Evolutionary conservation across 2,113 vertebrate species (phyloP).

Genomic region (Clarias gariepinus): DNA sequence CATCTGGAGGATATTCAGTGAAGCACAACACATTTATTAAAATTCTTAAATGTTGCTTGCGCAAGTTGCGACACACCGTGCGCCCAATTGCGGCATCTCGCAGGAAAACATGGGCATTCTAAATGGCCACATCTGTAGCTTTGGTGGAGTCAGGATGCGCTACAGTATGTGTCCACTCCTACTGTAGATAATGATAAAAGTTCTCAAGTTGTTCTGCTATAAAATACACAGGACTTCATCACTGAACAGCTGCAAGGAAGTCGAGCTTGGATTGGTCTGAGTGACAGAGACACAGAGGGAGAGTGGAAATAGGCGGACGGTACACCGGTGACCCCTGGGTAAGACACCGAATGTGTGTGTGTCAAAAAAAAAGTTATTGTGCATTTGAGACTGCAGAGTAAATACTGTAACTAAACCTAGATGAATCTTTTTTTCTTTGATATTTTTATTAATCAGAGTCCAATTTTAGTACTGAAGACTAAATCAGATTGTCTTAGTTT

Average conservation of each 20-base stretch:
- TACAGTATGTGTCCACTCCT: too few species aligned
- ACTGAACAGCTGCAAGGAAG: too few species aligned
- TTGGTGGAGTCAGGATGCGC: too few species aligned
- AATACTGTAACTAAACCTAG: background rate
- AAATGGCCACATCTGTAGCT: too few species aligned
- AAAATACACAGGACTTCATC: background rate
- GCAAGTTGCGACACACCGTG: too few species aligned
- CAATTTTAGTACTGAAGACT: background rate
- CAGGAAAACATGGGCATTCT: too few species aligned
- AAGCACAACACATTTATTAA: too few species aligned
- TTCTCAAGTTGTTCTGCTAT: background rate
- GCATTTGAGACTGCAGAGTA: background rate
- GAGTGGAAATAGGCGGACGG: background rate
- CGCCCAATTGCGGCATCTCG: too few species aligned
- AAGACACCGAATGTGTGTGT: background rate
- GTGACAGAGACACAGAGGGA: background rate
- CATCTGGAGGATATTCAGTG: too few species aligned
- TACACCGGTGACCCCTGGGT: background rate
- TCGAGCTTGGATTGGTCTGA: background rate
- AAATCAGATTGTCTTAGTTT: background rate
- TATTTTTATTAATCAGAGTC: background rate
- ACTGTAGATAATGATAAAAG: too few species aligned
- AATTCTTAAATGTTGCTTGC: too few species aligned
- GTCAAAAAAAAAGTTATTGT: background rate
- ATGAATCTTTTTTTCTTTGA: background rate